A percentile compares a stretch with the other conserved stretches of the same genome.
Conservation (phyloP, 2,888 invertebrate species). For the Phragmatobia fuliginosa region DNA sequence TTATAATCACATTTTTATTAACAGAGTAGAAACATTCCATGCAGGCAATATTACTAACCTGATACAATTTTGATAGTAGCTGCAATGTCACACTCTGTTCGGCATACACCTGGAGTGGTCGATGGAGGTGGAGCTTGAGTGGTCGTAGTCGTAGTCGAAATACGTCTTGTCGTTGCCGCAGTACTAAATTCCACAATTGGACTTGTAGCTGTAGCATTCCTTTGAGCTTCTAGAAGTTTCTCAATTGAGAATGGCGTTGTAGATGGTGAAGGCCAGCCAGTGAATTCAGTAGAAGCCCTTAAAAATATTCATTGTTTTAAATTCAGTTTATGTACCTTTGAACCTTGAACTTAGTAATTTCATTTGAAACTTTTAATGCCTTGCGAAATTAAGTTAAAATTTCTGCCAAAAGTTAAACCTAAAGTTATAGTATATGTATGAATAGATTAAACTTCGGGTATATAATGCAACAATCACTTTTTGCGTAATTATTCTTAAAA, state of each 20-base stretch:
- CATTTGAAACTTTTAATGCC: not conserved
- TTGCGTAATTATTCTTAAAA: not conserved
- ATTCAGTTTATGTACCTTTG: not conserved
- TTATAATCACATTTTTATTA: not conserved
- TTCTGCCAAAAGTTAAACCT: not conserved
- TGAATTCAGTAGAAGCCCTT: slow-evolving; percentile 95
- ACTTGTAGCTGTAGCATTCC: slow-evolving; percentile 88
- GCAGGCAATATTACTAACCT: slow-evolving; percentile 68
- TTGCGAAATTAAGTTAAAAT: not conserved
- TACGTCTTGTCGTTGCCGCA: slow-evolving; percentile 81
- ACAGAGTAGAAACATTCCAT: not conserved
- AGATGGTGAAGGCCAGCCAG: slow-evolving; percentile 96
- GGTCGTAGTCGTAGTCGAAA: slow-evolving; percentile 88
- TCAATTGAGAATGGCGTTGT: slow-evolving; percentile 95
- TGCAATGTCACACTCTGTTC: slow-evolving; percentile 93
- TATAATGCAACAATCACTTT: not conserved
- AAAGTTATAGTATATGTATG: not conserved
- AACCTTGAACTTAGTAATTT: not conserved
- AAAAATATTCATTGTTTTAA: slow-evolving; percentile 35
- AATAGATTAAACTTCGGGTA: not conserved
- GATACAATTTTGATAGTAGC: slow-evolving; percentile 94
- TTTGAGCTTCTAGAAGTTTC: slow-evolving; percentile 89
- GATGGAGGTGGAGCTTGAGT: slow-evolving; percentile 90
- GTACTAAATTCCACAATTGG: slow-evolving; percentile 76
- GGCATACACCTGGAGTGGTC: slow-evolving; percentile 93